Base-by-base conservation (phyloP, 53 echinoderm and acorn worm species). In the Astropecten irregularis region DNA sequence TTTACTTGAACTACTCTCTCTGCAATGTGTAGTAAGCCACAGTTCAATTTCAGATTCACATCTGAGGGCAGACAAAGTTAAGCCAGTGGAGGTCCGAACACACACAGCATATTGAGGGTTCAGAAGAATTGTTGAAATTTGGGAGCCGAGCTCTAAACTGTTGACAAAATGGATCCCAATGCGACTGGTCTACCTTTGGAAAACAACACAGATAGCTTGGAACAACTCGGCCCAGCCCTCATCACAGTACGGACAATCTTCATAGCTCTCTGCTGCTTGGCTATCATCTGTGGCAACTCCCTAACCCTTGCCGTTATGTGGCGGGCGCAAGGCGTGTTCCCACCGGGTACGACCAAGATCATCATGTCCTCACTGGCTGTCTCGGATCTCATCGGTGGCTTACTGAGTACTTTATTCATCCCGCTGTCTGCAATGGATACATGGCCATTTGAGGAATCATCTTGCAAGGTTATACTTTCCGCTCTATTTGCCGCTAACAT, bases 261-360 rank as follows among this genome's bases (percentile, higher is more conserved):
- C 58, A 74, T 74, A 10, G 40, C 74, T 27, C 14, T 57, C 11
- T n/a, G 22, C 26, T 40, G 56, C 39, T 27, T 74, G 55, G 40
- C 29, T 11, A 74, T 74, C 40, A 40, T 57, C 74, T 32, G 35
- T 20, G 4, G 29, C 18, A 74, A 74, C 40, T 19, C 2, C 38
- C 26, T 74, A 57, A 74, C 74, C 11, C 26, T 74, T 22, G 37
- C 42, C 40, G 74, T 74, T 19, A 55, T 74, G 74, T 21, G 54
- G 74, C 54, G 42, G 23, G 15, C 55, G 21, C 23, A 34, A 0
- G 74, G 74, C 9, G 74, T 56, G 38, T 74, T 74, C 74, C 74
- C 74, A 16, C 58, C 74, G 1, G 74, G 57, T 14, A 30, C 56
- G 23, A 74, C 74, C 40, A 55, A 57, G 56, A 14, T 74, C 25